phyloP scores from a whole-genome alignment of 2,888 invertebrate species.

The Polietes domitor region DNA sequence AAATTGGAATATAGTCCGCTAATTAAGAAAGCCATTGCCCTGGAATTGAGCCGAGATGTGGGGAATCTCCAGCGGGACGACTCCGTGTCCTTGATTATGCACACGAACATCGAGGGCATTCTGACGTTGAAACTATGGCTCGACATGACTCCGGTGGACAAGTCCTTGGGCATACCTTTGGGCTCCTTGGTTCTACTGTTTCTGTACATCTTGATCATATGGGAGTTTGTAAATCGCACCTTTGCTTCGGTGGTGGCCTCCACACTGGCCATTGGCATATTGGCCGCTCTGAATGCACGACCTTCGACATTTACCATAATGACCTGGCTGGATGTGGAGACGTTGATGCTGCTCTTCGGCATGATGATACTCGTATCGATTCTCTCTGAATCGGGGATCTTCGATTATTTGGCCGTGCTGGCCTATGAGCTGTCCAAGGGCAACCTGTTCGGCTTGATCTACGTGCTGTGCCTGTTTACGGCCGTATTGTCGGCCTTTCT shows the following conservation, averaged over 20 bases:
- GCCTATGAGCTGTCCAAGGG: constrained; percentile 86
- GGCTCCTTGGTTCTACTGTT: constrained; percentile 86
- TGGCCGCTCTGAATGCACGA: constrained; percentile 85
- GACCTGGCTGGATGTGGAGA: constrained; percentile 88
- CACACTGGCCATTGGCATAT: constrained; percentile 85
- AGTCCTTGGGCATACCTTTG: constrained; percentile 86
- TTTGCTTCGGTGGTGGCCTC: constrained; percentile 87
- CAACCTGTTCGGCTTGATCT: constrained; percentile 86
- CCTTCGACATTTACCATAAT: constrained; percentile 85
- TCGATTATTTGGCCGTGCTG: constrained; percentile 87
- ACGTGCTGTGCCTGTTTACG: constrained; percentile 86
- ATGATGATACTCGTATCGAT: constrained; percentile 91
- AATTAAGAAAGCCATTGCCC: constrained; percentile 68
- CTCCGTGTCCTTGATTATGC: constrained; percentile 57
- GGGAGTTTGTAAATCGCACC: constrained; percentile 86
- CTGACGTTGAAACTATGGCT: constrained; percentile 82
- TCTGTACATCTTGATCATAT: constrained; percentile 91
- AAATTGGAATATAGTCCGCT: constrained; percentile 79
- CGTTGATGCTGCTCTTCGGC: constrained; percentile 85
- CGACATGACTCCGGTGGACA: constrained; percentile 84
- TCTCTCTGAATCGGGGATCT: constrained; percentile 89
- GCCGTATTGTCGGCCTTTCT: constrained; percentile 86
- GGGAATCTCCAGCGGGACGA: constrained; percentile 47
- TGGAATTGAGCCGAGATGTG: constrained; percentile 61
- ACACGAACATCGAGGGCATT: constrained; percentile 68